Conservation (phyloP, 2,797 vertebrate genomes). For the Dendrocincla fuliginosa region DNA sequence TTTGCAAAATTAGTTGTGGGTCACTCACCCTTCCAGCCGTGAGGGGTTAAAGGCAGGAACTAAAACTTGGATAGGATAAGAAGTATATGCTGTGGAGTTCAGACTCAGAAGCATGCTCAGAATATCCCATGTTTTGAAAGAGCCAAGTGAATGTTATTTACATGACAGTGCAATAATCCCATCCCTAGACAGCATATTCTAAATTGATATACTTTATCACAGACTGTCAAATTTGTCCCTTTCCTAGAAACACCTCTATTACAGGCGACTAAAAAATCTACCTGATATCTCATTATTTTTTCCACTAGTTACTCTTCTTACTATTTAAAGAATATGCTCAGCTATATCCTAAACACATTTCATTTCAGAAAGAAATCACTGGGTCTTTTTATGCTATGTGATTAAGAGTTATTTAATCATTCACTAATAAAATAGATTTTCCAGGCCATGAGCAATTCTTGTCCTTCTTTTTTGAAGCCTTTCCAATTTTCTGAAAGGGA, state of each 20-base stretch:
- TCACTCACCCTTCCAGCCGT: background rate
- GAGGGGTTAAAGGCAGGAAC: background rate
- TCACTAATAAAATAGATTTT: background rate
- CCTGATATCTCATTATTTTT: background rate
- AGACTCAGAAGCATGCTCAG: background rate
- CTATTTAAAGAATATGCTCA: background rate
- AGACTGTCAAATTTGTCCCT: background rate
- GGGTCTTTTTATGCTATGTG: background rate
- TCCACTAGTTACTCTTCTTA: background rate
- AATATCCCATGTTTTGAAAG: background rate
- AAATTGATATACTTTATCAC: background rate
- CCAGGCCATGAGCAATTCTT: background rate
- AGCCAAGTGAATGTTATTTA: background rate
- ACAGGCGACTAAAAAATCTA: background rate
- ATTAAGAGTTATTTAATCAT: background rate
- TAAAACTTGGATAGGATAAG: background rate
- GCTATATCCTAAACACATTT: background rate
- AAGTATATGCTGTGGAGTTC: background rate
- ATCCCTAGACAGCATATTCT: background rate
- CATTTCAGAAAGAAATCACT: background rate
- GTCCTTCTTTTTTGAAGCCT: background rate
- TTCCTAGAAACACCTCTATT: background rate
- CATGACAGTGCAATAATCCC: background rate
- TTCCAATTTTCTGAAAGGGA: conserved; percentile 1
- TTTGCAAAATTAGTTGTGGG: background rate